Conservation (phyloP, 2,797 vertebrate genomes). For the Hyperoplus lanceolatus region DNA sequence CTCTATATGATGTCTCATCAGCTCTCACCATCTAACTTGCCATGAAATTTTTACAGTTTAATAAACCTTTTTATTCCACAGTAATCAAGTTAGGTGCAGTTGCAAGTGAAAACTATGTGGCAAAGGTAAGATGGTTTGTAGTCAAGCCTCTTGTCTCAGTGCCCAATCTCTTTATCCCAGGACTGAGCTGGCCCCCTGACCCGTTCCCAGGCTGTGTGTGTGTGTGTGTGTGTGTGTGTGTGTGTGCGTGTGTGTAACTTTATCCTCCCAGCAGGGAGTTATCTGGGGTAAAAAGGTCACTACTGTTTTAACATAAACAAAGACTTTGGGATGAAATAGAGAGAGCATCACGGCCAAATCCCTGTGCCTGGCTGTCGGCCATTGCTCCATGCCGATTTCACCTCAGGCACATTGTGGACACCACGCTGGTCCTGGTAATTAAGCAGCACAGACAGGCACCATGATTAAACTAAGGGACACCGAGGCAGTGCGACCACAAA, state of each 20-base stretch:
- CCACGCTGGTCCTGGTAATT: slow-evolving; percentile 79
- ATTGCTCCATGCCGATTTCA: slow-evolving; percentile 64
- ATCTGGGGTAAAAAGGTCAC: slow-evolving; percentile 83
- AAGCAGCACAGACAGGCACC: slow-evolving; percentile 70
- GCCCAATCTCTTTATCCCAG: slow-evolving; percentile 79
- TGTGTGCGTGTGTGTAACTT: slow-evolving; percentile 55
- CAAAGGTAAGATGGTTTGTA: slow-evolving; percentile 65
- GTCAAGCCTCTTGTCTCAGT: slow-evolving; percentile 76
- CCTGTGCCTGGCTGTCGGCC: slow-evolving; percentile 68
- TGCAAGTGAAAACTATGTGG: slow-evolving; percentile 59
- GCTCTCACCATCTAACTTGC: neutral
- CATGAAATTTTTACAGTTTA: neutral
- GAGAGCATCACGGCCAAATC: slow-evolving; percentile 70
- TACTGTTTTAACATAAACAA: slow-evolving; percentile 85
- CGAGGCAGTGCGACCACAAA: slow-evolving; percentile 22
- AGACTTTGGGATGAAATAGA: slow-evolving; percentile 82
- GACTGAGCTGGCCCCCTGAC: slow-evolving; percentile 69
- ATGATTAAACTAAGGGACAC: slow-evolving; percentile 65
- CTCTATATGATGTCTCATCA: neutral
- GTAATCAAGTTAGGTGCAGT: slow-evolving; percentile 51
- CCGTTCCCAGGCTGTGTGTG: slow-evolving; percentile 70
- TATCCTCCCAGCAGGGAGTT: slow-evolving; percentile 80
- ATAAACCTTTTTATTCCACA: slow-evolving; percentile 8
- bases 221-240: slow-evolving; percentile 63
- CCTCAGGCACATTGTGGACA: slow-evolving; percentile 69